phyloP scores from a whole-genome alignment of 2,888 invertebrate species.

The Stenodera caucasica region DNA sequence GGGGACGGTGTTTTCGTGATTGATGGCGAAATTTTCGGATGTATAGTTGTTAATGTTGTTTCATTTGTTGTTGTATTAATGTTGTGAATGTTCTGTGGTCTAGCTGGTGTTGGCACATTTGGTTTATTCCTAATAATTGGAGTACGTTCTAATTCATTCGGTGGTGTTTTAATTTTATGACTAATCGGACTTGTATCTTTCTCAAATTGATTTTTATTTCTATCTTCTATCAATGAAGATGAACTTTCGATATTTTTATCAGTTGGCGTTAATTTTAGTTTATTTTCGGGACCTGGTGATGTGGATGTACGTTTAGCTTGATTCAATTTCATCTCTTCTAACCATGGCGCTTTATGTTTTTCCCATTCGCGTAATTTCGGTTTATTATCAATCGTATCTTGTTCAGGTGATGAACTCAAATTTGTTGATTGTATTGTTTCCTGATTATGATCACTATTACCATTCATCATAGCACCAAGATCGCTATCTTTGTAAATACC shows the following conservation, averaged over 20 bases:
- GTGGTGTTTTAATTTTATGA: conserved; percentile 40
- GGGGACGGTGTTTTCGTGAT: conserved; percentile 20
- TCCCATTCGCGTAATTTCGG: conserved; percentile 72
- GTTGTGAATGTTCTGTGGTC: conserved; percentile 23
- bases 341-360: conserved; percentile 77
- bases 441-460: conserved; percentile 41
- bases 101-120: conserved; percentile 22
- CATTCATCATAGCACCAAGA: conserved; percentile 42
- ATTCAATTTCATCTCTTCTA: conserved; percentile 78
- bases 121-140: conserved; percentile 23
- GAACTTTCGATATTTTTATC: conserved; percentile 33
- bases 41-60: not conserved
- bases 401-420: conserved; percentile 31
- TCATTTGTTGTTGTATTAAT: not conserved
- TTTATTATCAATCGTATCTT: conserved; percentile 57
- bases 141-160: conserved; percentile 42
- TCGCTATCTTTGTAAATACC: conserved; percentile 50
- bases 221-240: conserved; percentile 32
- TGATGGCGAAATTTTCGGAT: conserved; percentile 20
- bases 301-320: conserved; percentile 68
- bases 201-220: conserved; percentile 23
- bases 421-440: conserved; percentile 3
- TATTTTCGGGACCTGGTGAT: conserved; percentile 48
- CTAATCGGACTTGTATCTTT: conserved; percentile 27
- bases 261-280: conserved; percentile 41